These are phyloP conservation scores for Odontocerum albicorne DNA, from an alignment of 2,888 invertebrate species.

Conservation along the genomic window DNA sequence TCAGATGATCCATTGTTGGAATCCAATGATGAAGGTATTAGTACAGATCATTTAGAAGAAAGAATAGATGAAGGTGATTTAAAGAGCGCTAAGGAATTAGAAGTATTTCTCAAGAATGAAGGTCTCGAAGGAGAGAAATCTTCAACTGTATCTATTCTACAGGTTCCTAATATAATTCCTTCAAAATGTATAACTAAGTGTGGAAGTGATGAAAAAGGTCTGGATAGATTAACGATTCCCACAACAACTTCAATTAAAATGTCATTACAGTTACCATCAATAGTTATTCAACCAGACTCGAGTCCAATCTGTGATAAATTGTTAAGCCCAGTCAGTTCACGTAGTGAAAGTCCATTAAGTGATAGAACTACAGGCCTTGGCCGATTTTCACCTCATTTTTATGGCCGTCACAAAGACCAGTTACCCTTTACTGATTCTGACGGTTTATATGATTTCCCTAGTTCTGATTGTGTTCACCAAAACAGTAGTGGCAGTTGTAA, in stretches of 20 bases:
- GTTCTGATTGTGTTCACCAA: slow-evolving; percentile 65
- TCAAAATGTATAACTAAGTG: slow-evolving; percentile 61
- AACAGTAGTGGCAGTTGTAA: slow-evolving; percentile 49
- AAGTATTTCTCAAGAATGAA: slow-evolving; percentile 50
- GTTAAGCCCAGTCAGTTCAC: slow-evolving; percentile 73
- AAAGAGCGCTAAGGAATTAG: slow-evolving; percentile 66
- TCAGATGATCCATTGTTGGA: slow-evolving; percentile 72
- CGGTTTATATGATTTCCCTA: slow-evolving; percentile 77
- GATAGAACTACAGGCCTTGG: slow-evolving; percentile 67
- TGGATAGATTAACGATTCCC: slow-evolving; percentile 53
- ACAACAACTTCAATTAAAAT: slow-evolving; percentile 42
- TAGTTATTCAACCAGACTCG: slow-evolving; percentile 57
- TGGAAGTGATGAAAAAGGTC: slow-evolving; percentile 56
- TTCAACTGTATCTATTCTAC: slow-evolving; percentile 50
- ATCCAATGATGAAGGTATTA: slow-evolving; percentile 78
- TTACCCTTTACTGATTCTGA: slow-evolving; percentile 78
- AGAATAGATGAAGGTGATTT: slow-evolving; percentile 70
- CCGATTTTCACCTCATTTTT: slow-evolving; percentile 72
- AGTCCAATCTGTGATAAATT: slow-evolving; percentile 55
- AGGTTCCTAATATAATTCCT: slow-evolving; percentile 51
- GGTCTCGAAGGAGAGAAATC: slow-evolving; percentile 46
- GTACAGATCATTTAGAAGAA: slow-evolving; percentile 70
- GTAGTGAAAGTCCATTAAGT: slow-evolving; percentile 77
- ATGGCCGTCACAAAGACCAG: slow-evolving; percentile 63
- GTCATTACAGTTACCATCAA: slow-evolving; percentile 62